Percentiles rank a stretch among this genome's conserved stretches.
These are phyloP conservation scores for Drosophila tropicalis DNA, from an alignment of 1,140 invertebrate genomes.

Conservation along the genomic window DNA sequence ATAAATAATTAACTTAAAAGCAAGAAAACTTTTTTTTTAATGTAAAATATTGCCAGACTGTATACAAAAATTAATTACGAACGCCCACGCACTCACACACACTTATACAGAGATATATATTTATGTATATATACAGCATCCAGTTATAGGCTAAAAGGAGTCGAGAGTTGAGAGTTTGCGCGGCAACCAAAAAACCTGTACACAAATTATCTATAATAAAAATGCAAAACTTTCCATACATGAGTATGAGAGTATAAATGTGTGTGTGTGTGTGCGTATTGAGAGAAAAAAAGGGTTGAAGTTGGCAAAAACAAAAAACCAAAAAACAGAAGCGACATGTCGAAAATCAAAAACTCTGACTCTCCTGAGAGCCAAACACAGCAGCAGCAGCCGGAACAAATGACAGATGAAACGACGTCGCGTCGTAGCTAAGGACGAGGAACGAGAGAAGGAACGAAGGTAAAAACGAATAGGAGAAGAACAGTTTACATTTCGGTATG, in stretches of 20 bases:
- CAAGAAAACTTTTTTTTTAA: background rate
- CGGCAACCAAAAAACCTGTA: conserved; percentile 77
- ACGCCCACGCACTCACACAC: conserved; percentile 46
- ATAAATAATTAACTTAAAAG: background rate
- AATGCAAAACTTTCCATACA: conserved; percentile 71
- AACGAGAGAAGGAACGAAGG: conserved; percentile 32
- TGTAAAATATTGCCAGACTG: background rate
- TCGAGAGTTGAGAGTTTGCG: conserved; percentile 75
- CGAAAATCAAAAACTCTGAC: conserved; percentile 79
- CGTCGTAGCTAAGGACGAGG: conserved; percentile 16
- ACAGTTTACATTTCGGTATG: conserved; percentile 36
- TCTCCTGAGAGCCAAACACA: conserved; percentile 67
- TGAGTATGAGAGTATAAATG: background rate
- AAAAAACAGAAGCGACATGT: conserved; percentile 62
- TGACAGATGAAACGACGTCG: conserved; percentile 59
- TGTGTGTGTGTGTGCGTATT: conserved; percentile 28
- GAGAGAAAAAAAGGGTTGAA: conserved; percentile 70
- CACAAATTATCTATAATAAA: conserved; percentile 81
- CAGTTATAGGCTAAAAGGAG: conserved; percentile 43
- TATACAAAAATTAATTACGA: conserved; percentile 64
- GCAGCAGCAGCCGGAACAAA: conserved; percentile 57
- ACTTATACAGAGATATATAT: conserved; percentile 54
- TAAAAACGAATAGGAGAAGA: conserved; percentile 45
- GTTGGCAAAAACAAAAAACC: conserved; percentile 37
- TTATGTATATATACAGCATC: conserved; percentile 30